Conservation (phyloP, 2,113 vertebrate genomes). For the Uropsilus gracilis region DNA sequence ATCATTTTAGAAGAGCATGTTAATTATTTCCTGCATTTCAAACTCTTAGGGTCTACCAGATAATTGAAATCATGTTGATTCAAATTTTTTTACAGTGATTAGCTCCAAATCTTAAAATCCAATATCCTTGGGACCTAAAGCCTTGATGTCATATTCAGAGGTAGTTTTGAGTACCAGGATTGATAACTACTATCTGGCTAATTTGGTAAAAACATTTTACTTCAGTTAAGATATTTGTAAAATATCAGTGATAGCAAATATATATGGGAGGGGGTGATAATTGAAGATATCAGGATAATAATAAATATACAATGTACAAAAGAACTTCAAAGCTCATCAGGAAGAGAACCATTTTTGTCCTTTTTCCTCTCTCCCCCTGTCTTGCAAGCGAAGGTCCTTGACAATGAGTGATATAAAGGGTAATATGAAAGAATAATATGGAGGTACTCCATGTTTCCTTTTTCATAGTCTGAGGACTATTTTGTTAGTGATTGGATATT, state of each 20-base stretch:
- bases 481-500: background rate
- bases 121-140: background rate
- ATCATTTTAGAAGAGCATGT: background rate
- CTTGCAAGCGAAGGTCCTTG: too few species aligned
- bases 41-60: background rate
- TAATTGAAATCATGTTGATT: background rate
- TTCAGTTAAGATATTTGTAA: background rate
- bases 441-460: background rate
- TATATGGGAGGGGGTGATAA: background rate
- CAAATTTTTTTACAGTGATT: background rate
- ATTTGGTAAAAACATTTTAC: background rate
- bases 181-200: too few species aligned
- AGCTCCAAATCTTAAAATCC: background rate
- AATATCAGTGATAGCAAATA: background rate
- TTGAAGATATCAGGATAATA: background rate
- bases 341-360: background rate
- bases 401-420: rapidly evolving
- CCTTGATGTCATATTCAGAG: background rate
- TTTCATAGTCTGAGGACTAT: background rate
- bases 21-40: background rate
- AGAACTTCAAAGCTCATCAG: background rate
- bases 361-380: background rate
- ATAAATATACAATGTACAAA: background rate
- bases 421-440: rapidly evolving
- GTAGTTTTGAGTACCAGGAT: background rate